Percentiles rank a stretch among this genome's conserved stretches.
These are phyloP conservation scores for Camelus dromedarius DNA, from an alignment of 2,113 vertebrate species.

Conservation along the genomic window DNA sequence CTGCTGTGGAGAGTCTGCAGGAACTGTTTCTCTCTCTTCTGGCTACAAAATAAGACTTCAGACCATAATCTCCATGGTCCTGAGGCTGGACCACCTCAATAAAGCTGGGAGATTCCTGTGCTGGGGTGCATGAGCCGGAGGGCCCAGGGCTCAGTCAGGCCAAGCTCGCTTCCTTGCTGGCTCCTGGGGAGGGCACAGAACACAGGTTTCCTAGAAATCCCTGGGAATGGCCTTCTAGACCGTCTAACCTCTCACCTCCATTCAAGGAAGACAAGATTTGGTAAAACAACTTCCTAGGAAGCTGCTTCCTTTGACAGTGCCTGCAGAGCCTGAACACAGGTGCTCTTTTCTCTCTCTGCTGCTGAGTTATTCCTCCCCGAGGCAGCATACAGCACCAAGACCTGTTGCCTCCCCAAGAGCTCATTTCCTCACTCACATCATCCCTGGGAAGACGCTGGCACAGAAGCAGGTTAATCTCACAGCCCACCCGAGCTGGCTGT, in stretches of 20 bases:
- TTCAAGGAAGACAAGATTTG: not conserved
- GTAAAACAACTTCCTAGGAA: not conserved
- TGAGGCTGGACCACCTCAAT: not conserved
- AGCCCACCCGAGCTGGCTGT: not conserved
- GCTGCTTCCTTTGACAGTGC: not conserved
- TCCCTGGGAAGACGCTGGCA: not conserved
- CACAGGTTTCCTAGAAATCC: not conserved
- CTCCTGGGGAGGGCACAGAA: not conserved
- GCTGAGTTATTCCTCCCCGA: not conserved
- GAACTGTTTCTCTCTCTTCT: not conserved
- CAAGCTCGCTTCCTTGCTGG: not conserved
- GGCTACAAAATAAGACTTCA: not conserved
- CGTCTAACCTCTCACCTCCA: not conserved
- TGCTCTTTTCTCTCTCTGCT: not conserved
- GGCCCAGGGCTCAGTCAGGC: not conserved
- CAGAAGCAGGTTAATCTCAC: not conserved
- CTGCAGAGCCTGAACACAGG: not conserved
- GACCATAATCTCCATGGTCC: not conserved
- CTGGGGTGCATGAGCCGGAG: fast-evolving
- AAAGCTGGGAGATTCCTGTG: not conserved
- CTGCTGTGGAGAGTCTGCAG: not conserved
- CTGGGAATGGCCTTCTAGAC: not conserved
- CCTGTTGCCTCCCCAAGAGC: not conserved
- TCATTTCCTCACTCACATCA: not conserved
- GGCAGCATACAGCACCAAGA: not conserved